A percentile compares a stretch with the other conserved stretches of the same genome.
These are phyloP conservation scores for Sebastes umbrosus DNA, from an alignment of 2,797 vertebrate genomes.

Conservation along the genomic window DNA sequence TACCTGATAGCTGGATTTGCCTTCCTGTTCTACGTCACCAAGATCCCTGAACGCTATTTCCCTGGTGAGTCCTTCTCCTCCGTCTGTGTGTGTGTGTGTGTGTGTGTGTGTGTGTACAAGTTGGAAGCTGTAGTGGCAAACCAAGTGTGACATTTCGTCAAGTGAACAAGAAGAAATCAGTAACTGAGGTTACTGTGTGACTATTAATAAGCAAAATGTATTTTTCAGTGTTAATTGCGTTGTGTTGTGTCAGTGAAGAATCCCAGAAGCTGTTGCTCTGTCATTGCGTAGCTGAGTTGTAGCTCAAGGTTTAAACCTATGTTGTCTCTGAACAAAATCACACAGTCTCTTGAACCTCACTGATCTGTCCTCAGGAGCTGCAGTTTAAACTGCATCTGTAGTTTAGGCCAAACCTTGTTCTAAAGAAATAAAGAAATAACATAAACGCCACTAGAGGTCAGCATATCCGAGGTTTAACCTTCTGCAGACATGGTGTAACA, in stretches of 20 bases:
- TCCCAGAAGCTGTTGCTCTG: not conserved
- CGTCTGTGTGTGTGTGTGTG: not conserved
- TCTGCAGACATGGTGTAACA: not conserved
- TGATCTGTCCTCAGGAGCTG: not conserved
- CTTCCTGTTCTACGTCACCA: slow-evolving; percentile 96
- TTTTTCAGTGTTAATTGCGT: not conserved
- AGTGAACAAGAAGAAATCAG: not conserved
- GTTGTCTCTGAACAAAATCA: not conserved
- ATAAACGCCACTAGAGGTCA: not conserved
- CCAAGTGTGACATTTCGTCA: not conserved
- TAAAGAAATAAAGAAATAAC: not conserved
- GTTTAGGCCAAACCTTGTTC: not conserved
- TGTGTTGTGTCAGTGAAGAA: not conserved
- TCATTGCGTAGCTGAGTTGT: not conserved
- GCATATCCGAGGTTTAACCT: not conserved
- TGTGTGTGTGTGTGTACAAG: not conserved
- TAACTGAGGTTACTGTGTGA: not conserved
- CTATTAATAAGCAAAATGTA: not conserved
- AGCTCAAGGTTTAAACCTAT: not conserved
- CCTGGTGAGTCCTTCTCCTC: slow-evolving; percentile 84
- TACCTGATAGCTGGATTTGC: slow-evolving; percentile 94
- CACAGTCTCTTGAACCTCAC: not conserved
- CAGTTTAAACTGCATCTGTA: not conserved
- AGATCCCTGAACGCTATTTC: slow-evolving; percentile 97
- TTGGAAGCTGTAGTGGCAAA: not conserved